These are phyloP conservation scores for Stegodyphus mimosarum DNA, from an alignment of 1,140 invertebrate genomes.

Conservation along the genomic window DNA sequence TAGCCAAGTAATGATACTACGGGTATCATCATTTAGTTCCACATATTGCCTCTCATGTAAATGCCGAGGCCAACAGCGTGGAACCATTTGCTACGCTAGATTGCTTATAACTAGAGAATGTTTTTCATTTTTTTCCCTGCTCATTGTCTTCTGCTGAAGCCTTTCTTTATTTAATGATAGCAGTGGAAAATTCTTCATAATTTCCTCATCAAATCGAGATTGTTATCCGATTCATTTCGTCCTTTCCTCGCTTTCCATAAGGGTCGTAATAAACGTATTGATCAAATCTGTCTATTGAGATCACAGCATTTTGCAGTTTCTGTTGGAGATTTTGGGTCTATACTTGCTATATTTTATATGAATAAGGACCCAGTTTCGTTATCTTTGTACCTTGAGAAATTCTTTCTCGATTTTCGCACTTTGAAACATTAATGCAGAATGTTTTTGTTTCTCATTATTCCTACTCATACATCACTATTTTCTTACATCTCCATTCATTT, in stretches of 20 bases:
- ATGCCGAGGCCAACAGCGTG: conserved; percentile 15
- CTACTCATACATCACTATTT: no score
- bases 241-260: not conserved
- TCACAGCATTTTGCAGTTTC: no score
- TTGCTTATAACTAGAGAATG: not conserved
- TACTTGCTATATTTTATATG: no score
- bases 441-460: no score
- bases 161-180: not conserved
- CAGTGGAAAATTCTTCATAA: not conserved
- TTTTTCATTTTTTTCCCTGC: not conserved
- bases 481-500: no score
- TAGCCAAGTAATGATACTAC: conserved; percentile 39
- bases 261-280: no score
- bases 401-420: no score
- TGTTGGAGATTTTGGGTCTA: no score
- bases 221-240: not conserved
- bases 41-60: conserved; percentile 34
- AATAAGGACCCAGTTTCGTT: no score
- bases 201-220: not conserved
- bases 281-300: no score
- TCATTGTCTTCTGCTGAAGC: not conserved
- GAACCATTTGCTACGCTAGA: conserved; percentile 13
- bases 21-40: conserved; percentile 23
- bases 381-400: no score
- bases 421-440: no score